A percentile compares a stretch with the other conserved stretches of the same genome.
Conservation (phyloP, 2,888 invertebrate genomes). For the Tinea pellionella region DNA sequence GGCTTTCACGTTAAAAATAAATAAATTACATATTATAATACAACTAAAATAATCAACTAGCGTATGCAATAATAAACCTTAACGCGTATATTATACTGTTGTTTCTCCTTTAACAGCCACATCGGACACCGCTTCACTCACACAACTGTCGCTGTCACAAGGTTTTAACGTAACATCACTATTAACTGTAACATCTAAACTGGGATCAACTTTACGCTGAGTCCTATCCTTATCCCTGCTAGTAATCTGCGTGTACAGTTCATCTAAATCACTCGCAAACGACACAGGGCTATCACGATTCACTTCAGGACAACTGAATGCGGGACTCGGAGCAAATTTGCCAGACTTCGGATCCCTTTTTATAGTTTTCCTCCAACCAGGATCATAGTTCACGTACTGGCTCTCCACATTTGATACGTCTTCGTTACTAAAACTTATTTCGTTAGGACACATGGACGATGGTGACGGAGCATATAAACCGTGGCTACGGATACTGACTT, state of each 20-base stretch:
- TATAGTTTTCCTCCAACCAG: conserved; percentile 60
- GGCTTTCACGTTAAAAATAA: no score
- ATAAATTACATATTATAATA: conserved; percentile 5
- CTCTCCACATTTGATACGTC: conserved; percentile 61
- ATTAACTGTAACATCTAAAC: conserved; percentile 47
- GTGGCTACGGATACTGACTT: conserved; percentile 73
- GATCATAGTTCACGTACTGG: conserved; percentile 69
- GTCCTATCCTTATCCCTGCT: conserved; percentile 44
- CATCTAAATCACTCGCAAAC: conserved; percentile 72
- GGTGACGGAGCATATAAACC: conserved; percentile 73
- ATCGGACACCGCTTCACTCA: conserved; percentile 57
- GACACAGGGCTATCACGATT: conserved; percentile 52
- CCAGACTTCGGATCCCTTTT: conserved; percentile 52
- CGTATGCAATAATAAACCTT: neutral
- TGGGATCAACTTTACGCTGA: conserved; percentile 36
- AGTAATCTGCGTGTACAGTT: conserved; percentile 77
- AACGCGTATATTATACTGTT: conserved; percentile 33
- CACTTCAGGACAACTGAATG: conserved; percentile 57
- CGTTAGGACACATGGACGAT: conserved; percentile 61
- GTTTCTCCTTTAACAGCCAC: conserved; percentile 50
- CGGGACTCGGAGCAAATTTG: conserved; percentile 52
- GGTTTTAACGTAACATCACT: conserved; percentile 59
- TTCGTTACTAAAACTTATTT: conserved; percentile 61
- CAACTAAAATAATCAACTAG: neutral
- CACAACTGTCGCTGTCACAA: conserved; percentile 58